Evolutionary conservation across 2,888 invertebrate species (phyloP).

Genomic region (Acronicta psi): DNA sequence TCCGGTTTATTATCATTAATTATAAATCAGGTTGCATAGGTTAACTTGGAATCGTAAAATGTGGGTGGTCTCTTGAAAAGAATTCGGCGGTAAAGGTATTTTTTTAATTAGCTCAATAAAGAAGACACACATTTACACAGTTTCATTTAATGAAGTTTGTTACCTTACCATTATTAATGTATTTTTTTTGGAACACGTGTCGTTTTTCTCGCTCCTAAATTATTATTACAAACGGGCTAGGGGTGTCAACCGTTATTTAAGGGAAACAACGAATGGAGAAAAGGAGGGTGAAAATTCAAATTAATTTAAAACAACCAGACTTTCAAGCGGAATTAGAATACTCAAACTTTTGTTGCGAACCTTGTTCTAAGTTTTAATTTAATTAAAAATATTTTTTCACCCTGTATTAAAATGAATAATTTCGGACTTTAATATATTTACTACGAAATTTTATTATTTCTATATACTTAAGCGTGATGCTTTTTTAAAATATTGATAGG

Average conservation of each 20-base stretch:
- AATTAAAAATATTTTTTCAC: conserved; percentile 25
- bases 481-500: too few species aligned
- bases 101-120: conserved; percentile 30
- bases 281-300: conserved; percentile 50
- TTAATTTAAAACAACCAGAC: conserved; percentile 58
- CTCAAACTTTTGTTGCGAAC: conserved; percentile 36
- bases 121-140: conserved; percentile 10
- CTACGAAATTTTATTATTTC: neutral
- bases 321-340: conserved; percentile 38
- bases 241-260: conserved; percentile 56
- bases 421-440: neutral
- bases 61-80: conserved; percentile 48
- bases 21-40: conserved; percentile 41
- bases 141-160: conserved; percentile 16
- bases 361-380: conserved; percentile 22
- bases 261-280: conserved; percentile 37
- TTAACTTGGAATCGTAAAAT: conserved; percentile 40
- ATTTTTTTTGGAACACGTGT: conserved; percentile 19
- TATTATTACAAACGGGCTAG: conserved; percentile 26
- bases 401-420: conserved; percentile 14
- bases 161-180: conserved; percentile 19
- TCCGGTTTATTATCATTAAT: conserved; percentile 50
- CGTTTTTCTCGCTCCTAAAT: conserved; percentile 26
- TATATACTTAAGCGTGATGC: too few species aligned
- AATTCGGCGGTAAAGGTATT: conserved; percentile 36